Conservation (phyloP, 2,888 invertebrate genomes). For the Machimus atricapillus region DNA sequence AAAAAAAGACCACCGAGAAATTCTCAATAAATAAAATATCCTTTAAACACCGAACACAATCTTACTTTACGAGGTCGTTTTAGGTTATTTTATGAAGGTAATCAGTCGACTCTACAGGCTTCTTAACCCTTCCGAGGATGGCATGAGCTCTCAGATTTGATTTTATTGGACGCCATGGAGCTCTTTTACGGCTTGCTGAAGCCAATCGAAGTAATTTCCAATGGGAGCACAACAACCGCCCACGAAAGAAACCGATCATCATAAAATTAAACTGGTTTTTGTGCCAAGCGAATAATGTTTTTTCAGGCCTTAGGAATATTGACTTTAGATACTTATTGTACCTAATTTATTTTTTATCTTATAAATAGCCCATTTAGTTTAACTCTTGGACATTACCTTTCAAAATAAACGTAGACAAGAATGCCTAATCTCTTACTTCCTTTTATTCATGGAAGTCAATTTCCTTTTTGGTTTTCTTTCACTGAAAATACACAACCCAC, state of each 20-base stretch:
- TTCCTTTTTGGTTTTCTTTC: not conserved
- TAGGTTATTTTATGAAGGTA: not conserved
- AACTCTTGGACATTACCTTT: not conserved
- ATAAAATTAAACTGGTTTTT: not conserved
- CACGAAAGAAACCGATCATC: not conserved
- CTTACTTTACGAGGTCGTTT: not conserved
- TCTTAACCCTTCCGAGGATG: not conserved
- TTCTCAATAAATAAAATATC: not conserved
- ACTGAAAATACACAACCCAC: not conserved
- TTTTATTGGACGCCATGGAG: not conserved
- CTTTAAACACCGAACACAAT: not conserved
- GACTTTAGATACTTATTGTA: not conserved
- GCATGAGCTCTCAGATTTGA: not conserved
- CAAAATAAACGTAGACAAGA: not conserved
- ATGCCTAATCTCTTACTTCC: not conserved
- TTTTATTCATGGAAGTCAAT: not conserved
- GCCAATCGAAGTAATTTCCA: not conserved
- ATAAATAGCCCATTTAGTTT: not conserved
- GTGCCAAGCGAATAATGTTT: not conserved
- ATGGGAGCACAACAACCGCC: not conserved
- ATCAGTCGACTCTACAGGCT: not conserved
- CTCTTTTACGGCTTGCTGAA: not conserved
- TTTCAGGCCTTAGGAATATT: not conserved
- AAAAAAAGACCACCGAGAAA: not conserved
- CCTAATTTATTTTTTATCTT: not conserved